Evolutionary conservation across 92 coral and sea anemone species (phyloP), one percentile per base, ranked within the genome.

Genomic region (Ricordea florida): DNA sequence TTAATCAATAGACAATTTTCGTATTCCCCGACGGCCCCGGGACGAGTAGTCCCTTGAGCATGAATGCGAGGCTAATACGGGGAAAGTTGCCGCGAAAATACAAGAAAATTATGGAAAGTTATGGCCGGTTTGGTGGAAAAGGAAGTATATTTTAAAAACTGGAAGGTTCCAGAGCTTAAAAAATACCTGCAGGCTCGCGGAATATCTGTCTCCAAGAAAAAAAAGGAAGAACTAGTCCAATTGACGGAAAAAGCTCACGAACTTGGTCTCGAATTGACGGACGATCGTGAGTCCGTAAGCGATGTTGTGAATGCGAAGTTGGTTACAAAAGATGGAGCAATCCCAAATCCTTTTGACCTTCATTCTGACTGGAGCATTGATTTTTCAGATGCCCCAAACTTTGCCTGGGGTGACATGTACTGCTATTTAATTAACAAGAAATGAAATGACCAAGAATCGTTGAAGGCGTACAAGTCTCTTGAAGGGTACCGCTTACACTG

Each of bases 291-390:
- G 50, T 38, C 62, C 5, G 0, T 57, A 13, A 64, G 52, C 16
- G 50, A 50, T 44, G 69, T 57, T 45, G 57, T 46, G 10, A 61
- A 59, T 6, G 65, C 63, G 48, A 74, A 74, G 61, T 62, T 62
- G 38, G 41, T 74, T 5, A 44, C 46, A 41, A 48, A 46, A 47
- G 34, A 74, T 61, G 62, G 81, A 9, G 30, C 38, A 26, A 14
- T 62, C 15, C 43, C 81, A 14, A 58, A 71, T 57, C 67, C 58
- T 49, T 76, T 38, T 26, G 40, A 40, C 6, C 66, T 53, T 21
- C 57, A 63, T 48, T 51, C 67, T 23, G 76, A 77, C 83, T 78
- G 76, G 38, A 65, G 64, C 37, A 65, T 30, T 6, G 76, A 77
- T 57, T 52, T 65, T 66, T 77, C 47, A n/a, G 53, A 5, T 28